Evolutionary conservation across 2,113 vertebrate genomes (phyloP).

Genomic region (Solenodon paradoxus): DNA sequence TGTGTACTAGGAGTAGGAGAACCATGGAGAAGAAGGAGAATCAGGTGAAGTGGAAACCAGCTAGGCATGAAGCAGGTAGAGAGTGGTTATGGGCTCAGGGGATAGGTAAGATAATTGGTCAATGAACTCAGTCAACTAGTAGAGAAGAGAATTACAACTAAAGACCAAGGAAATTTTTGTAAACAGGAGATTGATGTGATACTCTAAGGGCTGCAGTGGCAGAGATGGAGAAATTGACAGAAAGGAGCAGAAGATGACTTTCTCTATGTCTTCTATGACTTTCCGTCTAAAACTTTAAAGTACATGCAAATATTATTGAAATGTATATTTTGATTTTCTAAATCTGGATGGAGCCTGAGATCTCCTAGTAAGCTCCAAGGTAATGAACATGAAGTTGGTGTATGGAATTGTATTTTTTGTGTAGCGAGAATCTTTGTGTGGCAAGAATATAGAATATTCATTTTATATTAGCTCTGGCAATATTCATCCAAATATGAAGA

Average conservation of each 20-base stretch:
- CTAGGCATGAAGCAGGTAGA: not conserved
- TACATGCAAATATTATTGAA: not conserved
- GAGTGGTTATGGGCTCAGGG: not conserved
- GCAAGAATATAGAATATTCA: not conserved
- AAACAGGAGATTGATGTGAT: not conserved
- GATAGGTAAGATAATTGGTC: not conserved
- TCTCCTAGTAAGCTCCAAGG: not conserved
- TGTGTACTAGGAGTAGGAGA: not conserved
- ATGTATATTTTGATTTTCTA: not conserved
- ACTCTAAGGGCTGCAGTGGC: not conserved
- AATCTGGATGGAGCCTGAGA: not conserved
- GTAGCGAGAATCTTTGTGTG: too few species aligned
- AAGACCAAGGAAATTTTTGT: not conserved
- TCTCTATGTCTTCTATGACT: not conserved
- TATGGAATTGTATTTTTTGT: too few species aligned
- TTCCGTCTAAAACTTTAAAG: not conserved
- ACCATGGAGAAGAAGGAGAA: not conserved
- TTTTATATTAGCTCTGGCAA: not conserved
- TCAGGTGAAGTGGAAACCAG: not conserved
- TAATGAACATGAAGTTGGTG: too few species aligned
- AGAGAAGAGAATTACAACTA: not conserved
- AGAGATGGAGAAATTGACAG: not conserved
- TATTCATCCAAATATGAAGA: not conserved
- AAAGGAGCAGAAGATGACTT: not conserved
- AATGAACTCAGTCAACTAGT: not conserved